phyloP scores from a whole-genome alignment of 2,113 vertebrate genomes.

The Octodon degus region DNA sequence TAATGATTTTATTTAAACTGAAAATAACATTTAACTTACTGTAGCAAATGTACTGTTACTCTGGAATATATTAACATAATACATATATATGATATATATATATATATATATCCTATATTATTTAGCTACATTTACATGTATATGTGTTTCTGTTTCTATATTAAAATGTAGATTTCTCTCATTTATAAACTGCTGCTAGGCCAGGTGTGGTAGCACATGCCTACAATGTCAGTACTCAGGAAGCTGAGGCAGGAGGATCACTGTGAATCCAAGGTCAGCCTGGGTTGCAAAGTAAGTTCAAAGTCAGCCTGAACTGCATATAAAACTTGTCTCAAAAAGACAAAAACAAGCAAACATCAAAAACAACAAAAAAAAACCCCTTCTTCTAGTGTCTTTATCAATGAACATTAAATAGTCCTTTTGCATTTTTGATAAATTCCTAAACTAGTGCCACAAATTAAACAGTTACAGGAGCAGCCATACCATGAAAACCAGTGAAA shows the following conservation, averaged over 20 bases:
- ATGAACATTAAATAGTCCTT: neutral
- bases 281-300: neutral
- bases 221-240: too few species aligned
- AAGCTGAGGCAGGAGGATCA: neutral
- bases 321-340: neutral
- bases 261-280: neutral
- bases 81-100: neutral
- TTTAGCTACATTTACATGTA: conserved; percentile 26
- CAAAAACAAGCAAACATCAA: neutral
- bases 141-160: neutral
- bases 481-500: neutral
- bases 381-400: neutral
- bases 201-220: too few species aligned
- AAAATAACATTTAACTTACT: conserved; percentile 63
- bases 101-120: neutral
- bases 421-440: neutral
- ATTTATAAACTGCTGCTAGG: neutral
- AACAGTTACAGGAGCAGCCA: neutral
- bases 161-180: neutral
- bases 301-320: neutral
- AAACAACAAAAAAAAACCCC: too few species aligned
- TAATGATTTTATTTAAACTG: conserved; percentile 66
- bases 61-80: conserved; percentile 54
- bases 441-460: neutral
- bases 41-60: neutral